Conservation (phyloP, 2,797 vertebrate species). For the Poecilia velifera region DNA sequence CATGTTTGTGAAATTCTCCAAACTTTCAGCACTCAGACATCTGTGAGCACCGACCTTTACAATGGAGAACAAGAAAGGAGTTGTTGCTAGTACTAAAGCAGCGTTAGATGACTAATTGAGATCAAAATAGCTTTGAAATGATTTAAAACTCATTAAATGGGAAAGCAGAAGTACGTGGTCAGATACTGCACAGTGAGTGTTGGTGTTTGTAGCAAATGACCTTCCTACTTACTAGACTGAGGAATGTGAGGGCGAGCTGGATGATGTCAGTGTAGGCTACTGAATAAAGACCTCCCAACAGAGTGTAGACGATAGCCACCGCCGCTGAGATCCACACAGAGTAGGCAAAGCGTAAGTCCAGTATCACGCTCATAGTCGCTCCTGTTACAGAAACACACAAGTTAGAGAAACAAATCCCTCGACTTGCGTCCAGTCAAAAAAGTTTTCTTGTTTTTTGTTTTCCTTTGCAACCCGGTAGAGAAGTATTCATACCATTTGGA, state of each 20-base stretch:
- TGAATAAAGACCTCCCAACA: slow-evolving; percentile 83
- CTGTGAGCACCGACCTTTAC: neutral
- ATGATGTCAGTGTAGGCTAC: slow-evolving; percentile 77
- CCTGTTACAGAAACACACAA: slow-evolving; percentile 58
- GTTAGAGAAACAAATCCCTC: neutral
- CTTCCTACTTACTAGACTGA: slow-evolving; percentile 73
- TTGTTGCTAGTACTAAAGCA: neutral
- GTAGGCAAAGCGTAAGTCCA: slow-evolving; percentile 72
- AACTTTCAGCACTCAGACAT: neutral
- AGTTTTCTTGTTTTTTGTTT: neutral
- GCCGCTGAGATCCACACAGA: slow-evolving; percentile 75
- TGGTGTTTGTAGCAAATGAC: neutral
- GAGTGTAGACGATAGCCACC: slow-evolving; percentile 80
- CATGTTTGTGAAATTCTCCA: neutral
- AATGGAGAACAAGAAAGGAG: neutral
- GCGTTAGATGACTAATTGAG: neutral
- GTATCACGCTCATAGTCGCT: slow-evolving; percentile 80
- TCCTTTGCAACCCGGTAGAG: neutral
- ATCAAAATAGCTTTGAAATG: neutral
- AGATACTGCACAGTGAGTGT: neutral
- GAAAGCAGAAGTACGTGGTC: neutral
- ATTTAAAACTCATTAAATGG: neutral
- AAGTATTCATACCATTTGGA: neutral
- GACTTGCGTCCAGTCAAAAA: neutral
- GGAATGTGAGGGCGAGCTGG: slow-evolving; percentile 76